Evolutionary conservation across 1,140 invertebrate species (phyloP), one percentile per base, ranked within the genome.

Genomic region (Dinothrombium tinctorium): DNA sequence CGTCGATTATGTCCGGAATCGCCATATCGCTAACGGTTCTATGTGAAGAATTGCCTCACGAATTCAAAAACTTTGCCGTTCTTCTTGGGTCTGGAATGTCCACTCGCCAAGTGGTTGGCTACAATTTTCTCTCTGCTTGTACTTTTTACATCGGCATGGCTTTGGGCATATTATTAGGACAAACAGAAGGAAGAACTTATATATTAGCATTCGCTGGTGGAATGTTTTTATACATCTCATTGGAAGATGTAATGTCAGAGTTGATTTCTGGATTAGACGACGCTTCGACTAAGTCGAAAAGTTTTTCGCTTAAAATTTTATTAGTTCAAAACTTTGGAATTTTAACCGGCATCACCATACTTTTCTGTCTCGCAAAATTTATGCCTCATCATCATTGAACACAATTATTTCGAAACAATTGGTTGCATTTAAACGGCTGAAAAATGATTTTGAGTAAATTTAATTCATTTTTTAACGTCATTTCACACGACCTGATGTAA

Each of bases 51-150:
- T 61, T 74, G 39, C 72, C 72, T 20, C 73, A 76, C 56, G 72
- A 75, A 55, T 52, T 74, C 40, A 69, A 72, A 35, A 73, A 74
- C 53, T 72, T 74, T 58, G 72, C 72, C n/a, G 70, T 74, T 35
- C 56, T 74, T 12, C 55, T 74, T n/a, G 68, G 66, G 53, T 61
- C 72, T 37, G 72, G 28, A 6, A 72, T 74, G 70, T 60, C 62
- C 2, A 58, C 71, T 42, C 60, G 62, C 39, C 66, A 71, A 52
- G 73, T 72, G 1, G 46, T 76, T 15, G 42, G 67, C 17, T 74
- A 69, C 55, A 76, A 74, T 54, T 70, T 74, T 46, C 54, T 75
- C 14, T 71, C 69, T 6, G 72, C 72, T 0, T 63, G 65, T 37
- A 69, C 67, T 23, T 74, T 70, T 51, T 75, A 73, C 51, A 22